Evolutionary conservation across 30 jellyfish, hydroid and myxozoan genomes (phyloP), one percentile per base, ranked within the genome.

Genomic region (Mastigias papua): DNA sequence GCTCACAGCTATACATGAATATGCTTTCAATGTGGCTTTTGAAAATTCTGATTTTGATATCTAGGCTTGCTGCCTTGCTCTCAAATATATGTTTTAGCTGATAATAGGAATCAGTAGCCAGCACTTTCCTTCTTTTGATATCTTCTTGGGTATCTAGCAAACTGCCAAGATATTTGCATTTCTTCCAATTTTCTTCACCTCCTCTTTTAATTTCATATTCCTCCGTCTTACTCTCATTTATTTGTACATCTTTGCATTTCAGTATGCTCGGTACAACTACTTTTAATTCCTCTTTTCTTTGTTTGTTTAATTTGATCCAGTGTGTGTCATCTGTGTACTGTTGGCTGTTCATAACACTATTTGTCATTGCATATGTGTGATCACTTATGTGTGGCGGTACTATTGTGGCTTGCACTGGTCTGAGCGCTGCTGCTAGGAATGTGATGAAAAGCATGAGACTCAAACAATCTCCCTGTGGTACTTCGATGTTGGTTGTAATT

Each of bases 381-480:
- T 20, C 10, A 6, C 73, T 5, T 6, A 61, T n/a, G 73, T 61
- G 9, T 61, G 73, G 22, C 21, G 73, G 33, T 61, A 6, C 21
- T 61, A 26, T 26, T 20, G 21, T 8, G 10, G 73, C 21, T 61
- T 26, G 10, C 21, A 26, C 27, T 9, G 78, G 78, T 66, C 23
- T 33, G 8, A 75, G 51, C 4, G 86, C 86, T 16, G 48, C 37
- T 75, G 86, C 86, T 42, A 75, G 30, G 73, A 42, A 75, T 13
- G 49, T 25, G 0, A 50, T 75, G 86, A 73, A 75, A 5, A 37
- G 73, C 20, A 75, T 50, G 13, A 73, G 86, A 27, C 86, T 75
- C 50, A 75, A 13, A 50, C 73, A 42, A 51, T 75, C 86, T 6
- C 86, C 86, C 31, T 48, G 86, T 50, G 86, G 73, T 20, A 75